A percentile compares a stretch with the other conserved stretches of the same genome.
Conservation (phyloP, 2,797 vertebrate species). For the Acanthopagrus latus region DNA sequence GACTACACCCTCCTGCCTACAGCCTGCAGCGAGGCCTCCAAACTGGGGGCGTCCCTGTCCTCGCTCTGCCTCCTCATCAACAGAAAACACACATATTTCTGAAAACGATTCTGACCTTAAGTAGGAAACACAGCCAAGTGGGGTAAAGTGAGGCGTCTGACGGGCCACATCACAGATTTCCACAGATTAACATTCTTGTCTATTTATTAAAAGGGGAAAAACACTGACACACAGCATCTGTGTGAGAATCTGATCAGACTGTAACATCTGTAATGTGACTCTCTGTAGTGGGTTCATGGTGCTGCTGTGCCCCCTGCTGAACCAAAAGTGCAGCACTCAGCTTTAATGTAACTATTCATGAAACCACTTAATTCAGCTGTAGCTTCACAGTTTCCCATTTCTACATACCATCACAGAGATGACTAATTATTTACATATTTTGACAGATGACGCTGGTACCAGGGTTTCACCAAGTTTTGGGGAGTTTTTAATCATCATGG, state of each 20-base stretch:
- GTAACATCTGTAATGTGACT: slow-evolving; percentile 34
- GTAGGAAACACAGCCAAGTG: background rate
- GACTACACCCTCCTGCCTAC: slow-evolving; percentile 92
- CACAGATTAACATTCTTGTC: slow-evolving; percentile 7
- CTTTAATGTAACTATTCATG: background rate
- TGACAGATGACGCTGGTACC: background rate
- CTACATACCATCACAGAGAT: background rate
- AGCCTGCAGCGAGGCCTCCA: slow-evolving; percentile 91
- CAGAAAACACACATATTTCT: slow-evolving; percentile 85
- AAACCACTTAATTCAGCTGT: slow-evolving; percentile 48
- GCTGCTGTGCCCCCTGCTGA: slow-evolving; percentile 47
- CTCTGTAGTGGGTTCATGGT: background rate
- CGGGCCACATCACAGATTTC: background rate
- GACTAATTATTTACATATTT: background rate
- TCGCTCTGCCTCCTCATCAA: slow-evolving; percentile 93
- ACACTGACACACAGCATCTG: slow-evolving; percentile 28
- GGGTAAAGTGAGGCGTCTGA: too few relatives aligned
- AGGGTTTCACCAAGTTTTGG: background rate
- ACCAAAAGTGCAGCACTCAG: background rate
- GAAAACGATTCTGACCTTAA: slow-evolving; percentile 12
- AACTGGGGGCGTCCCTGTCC: slow-evolving; percentile 90
- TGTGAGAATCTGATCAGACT: slow-evolving; percentile 11
- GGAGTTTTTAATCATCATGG: background rate
- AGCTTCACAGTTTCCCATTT: slow-evolving; percentile 24
- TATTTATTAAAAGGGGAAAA: slow-evolving; percentile 48